These are phyloP conservation scores for Drosophila sp. DNA, from an alignment of 1,140 invertebrate genomes.

Conservation along the genomic window DNA sequence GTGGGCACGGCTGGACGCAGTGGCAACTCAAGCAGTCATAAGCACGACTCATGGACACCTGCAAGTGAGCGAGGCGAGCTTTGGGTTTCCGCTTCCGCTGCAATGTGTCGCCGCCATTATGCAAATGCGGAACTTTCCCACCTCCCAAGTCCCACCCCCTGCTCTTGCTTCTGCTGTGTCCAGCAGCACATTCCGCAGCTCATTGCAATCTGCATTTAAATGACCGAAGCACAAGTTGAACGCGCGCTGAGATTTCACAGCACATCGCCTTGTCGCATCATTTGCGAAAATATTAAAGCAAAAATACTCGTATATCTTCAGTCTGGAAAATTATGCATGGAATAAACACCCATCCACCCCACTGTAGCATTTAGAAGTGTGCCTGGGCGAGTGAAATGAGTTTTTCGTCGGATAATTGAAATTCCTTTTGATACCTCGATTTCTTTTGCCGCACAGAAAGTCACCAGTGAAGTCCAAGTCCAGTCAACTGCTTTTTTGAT, in stretches of 20 bases:
- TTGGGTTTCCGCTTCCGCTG: conserved; percentile 76
- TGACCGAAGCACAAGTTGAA: conserved; percentile 61
- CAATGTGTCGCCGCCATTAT: conserved; percentile 80
- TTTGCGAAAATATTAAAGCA: conserved; percentile 71
- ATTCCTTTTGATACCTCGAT: conserved; percentile 35
- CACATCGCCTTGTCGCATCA: conserved; percentile 58
- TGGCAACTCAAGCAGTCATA: conserved; percentile 73
- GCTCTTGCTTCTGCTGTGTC: neutral
- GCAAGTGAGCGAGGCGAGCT: conserved; percentile 52
- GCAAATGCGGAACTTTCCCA: conserved; percentile 62
- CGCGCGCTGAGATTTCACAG: conserved; percentile 60
- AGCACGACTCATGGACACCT: conserved; percentile 68
- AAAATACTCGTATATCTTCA: conserved; percentile 38
- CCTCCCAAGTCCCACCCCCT: neutral
- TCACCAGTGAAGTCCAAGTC: neutral
- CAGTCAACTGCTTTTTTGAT: conserved; percentile 35
- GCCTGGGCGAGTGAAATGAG: conserved; percentile 51
- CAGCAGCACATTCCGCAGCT: conserved; percentile 47
- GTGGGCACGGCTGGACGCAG: conserved; percentile 48
- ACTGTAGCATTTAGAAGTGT: conserved; percentile 13
- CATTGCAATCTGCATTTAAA: conserved; percentile 82
- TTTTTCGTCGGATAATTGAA: conserved; percentile 58
- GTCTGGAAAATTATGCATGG: conserved; percentile 48
- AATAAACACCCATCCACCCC: neutral
- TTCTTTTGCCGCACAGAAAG: conserved; percentile 4